phyloP scores from a whole-genome alignment of 2,797 vertebrate species.

The Semaprochilodus insignis region DNA sequence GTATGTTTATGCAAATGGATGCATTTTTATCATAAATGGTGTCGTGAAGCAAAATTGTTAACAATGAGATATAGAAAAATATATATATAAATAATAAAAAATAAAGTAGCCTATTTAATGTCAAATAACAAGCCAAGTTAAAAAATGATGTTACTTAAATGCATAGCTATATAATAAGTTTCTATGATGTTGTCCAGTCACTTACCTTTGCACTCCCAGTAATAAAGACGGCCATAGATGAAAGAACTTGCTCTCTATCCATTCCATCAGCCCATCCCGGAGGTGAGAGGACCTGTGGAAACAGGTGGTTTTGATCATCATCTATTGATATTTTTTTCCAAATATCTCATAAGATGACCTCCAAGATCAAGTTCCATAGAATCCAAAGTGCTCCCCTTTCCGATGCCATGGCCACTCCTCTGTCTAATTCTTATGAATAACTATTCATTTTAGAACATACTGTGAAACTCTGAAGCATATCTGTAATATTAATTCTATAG shows the following conservation, averaged over 20 bases:
- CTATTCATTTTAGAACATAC: not conserved
- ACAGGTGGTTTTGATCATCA: not conserved
- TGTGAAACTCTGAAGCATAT: not conserved
- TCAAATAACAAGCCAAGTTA: not conserved
- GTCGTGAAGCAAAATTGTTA: not conserved
- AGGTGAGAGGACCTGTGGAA: constrained; percentile 60
- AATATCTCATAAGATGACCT: not conserved
- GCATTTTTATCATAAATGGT: not conserved
- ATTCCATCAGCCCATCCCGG: constrained; percentile 75
- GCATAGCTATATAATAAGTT: not conserved
- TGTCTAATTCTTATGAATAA: not conserved
- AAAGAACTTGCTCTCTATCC: constrained; percentile 54
- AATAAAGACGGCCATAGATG: constrained; percentile 22
- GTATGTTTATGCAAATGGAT: not conserved
- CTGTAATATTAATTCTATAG: not conserved
- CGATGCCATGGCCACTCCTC: not conserved
- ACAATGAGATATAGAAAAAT: not conserved
- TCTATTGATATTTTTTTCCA: not conserved
- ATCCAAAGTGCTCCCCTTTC: not conserved
- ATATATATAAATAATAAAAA: too few relatives aligned
- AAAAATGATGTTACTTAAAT: not conserved
- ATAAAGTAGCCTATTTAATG: not conserved
- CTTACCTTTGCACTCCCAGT: constrained; percentile 47
- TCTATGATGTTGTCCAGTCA: not conserved
- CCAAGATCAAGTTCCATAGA: not conserved